A percentile compares a stretch with the other conserved stretches of the same genome.
Evolutionary conservation across 2,888 invertebrate genomes (phyloP).

Genomic region (Magallana nippona): DNA sequence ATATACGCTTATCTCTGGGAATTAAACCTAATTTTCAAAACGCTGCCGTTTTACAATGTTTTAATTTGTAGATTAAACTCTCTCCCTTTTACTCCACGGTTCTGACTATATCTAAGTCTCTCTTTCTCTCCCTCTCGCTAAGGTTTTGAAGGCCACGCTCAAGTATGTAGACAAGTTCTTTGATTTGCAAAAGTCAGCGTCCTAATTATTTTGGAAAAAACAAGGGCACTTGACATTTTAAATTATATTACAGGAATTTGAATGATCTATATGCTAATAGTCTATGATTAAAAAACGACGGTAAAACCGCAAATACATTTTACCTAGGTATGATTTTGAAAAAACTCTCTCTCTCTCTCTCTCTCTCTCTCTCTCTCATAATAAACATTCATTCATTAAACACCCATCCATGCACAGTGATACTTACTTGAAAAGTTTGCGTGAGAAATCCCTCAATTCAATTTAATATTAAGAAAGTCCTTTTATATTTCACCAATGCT

Average conservation of each 20-base stretch:
- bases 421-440: background rate
- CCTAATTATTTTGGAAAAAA: background rate
- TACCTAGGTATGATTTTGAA: no score
- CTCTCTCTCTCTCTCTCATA: background rate
- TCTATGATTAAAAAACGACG: no score
- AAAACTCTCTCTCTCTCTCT: conserved; percentile 22
- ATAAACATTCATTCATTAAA: no score
- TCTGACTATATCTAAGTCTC: background rate
- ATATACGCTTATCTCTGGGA: conserved; percentile 2
- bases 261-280: background rate
- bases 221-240: conserved; percentile 6
- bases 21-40: conserved; percentile 29
- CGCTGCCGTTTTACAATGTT: conserved; percentile 17
- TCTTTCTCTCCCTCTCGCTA: background rate
- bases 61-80: conserved; percentile 12
- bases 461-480: conserved; percentile 14
- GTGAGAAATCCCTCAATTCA: background rate
- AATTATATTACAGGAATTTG: background rate
- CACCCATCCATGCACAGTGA: background rate
- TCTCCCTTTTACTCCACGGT: background rate
- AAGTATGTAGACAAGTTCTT: background rate
- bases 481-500: conserved; percentile 2
- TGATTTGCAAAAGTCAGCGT: background rate
- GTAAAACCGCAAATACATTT: no score
- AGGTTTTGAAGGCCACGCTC: background rate